A percentile compares a stretch with the other conserved stretches of the same genome.
phyloP scores from a whole-genome alignment of 2,797 vertebrate species.

The Anabas testudineus region DNA sequence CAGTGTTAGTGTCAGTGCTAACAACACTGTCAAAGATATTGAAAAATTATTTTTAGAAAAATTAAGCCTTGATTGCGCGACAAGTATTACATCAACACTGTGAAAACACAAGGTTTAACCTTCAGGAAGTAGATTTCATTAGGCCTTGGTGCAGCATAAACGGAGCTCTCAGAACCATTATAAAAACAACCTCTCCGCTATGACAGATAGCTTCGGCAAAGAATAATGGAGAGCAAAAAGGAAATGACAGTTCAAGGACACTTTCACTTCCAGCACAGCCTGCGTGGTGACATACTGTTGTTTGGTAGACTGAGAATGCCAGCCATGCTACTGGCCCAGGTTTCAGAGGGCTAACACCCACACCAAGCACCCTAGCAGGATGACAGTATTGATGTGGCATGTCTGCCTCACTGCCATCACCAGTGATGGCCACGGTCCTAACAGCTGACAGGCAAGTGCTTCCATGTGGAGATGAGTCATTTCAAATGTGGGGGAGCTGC shows the following conservation, averaged over 20 bases:
- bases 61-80: conserved; percentile 15
- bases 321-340: conserved; percentile 55
- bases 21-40: background rate
- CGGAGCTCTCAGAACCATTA: conserved; percentile 26
- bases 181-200: conserved; percentile 38
- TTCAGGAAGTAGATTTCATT: conserved; percentile 51
- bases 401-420: conserved; percentile 68
- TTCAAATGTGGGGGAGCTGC: conserved; percentile 60
- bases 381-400: conserved; percentile 71
- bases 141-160: conserved; percentile 35
- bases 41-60: conserved; percentile 5
- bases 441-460: conserved; percentile 71
- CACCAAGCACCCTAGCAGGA: conserved; percentile 45
- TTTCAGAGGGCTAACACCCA: conserved; percentile 66
- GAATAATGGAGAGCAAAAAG: conserved; percentile 53
- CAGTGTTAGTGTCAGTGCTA: background rate
- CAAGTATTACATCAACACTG: conserved; percentile 23
- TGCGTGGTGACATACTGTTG: conserved; percentile 44
- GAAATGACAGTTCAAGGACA: conserved; percentile 72
- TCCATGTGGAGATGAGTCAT: conserved; percentile 70
- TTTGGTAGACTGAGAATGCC: conserved; percentile 53
- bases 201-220: conserved; percentile 35
- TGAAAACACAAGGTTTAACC: conserved; percentile 38
- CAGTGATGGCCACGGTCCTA: conserved; percentile 62
- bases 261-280: conserved; percentile 51